These are phyloP conservation scores for Acanthopleura granulata DNA, from an alignment of 2,888 invertebrate species.

Conservation along the genomic window DNA sequence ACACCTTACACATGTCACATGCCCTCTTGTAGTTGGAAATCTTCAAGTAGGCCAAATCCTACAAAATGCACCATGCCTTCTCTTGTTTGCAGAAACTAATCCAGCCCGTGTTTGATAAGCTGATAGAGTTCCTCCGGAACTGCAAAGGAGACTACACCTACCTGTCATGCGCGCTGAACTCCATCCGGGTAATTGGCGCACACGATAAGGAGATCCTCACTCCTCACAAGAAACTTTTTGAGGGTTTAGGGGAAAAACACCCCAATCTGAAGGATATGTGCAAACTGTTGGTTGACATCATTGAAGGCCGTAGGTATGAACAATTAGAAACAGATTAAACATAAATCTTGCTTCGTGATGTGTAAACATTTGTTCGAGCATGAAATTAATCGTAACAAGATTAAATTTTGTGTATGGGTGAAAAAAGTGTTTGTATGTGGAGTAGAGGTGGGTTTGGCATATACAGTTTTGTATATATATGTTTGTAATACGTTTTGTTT, in stretches of 20 bases:
- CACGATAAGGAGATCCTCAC: constrained; percentile 36
- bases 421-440: background rate
- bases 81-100: constrained; percentile 28
- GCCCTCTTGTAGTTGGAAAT: too few relatives aligned
- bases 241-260: constrained; percentile 31
- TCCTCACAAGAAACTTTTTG: constrained; percentile 38
- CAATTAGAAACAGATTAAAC: too few relatives aligned
- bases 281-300: constrained; percentile 43
- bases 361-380: too few relatives aligned
- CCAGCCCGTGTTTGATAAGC: constrained; percentile 29
- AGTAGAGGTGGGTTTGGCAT: background rate
- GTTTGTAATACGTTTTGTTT: background rate
- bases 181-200: constrained; percentile 37
- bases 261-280: constrained; percentile 39
- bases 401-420: background rate
- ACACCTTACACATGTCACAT: too few relatives aligned
- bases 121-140: constrained; percentile 27
- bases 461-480: too few relatives aligned
- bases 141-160: constrained; percentile 28
- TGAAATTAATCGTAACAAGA: background rate
- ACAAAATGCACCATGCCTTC: background rate
- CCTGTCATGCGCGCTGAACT: constrained; percentile 26
- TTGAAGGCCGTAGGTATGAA: constrained; percentile 54
- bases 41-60: too few relatives aligned
- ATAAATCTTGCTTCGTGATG: too few relatives aligned